Base-by-base conservation (phyloP, 2,113 vertebrate genomes). In the Piaya cayana region DNA sequence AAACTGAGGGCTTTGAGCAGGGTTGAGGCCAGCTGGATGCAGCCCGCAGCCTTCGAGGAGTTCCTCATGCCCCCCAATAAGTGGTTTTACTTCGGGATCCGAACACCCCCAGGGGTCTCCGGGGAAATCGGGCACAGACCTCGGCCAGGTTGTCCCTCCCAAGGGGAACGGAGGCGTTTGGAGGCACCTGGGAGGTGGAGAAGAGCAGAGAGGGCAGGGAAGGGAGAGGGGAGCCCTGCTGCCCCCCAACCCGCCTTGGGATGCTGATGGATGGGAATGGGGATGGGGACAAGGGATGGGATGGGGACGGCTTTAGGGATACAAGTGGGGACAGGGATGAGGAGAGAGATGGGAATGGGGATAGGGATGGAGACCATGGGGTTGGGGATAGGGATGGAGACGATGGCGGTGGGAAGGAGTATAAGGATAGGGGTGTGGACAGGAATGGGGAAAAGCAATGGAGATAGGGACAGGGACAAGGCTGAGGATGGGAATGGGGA, bases 1-100 rank as follows among this genome's bases (percentile, higher is more conserved):
- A 96, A 96, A 96, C 71, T 83, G 80, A 95, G 55, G 63, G 7
- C 16, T 74, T 9, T 0, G 6, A 93, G 88, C 0, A 0, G 47
- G n/a, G 65, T 20, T 29, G 25, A 13, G 67, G 93, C 93, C 94
- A 96, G 88, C 94, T 96, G 94, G 93, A 88, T 8, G 2, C 3
- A 0, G 9, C 43, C 81, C 0, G 8, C 64, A 58, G 81, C 60
- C 94, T 84, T 72, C 9, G 2, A 93, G 83, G 86, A 92, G 88
- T 26, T 65, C 15, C 42, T n/a, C 0, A 3, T 62, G 93, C 86
- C 91, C 86, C 91, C 68, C 49, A 50, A 50, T 18, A 58, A 8
- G 20, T 6, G 71, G 23, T 11, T 92, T 93, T 90, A 30, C 47
- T 76, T 58, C 72, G 49, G 62, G 90, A 53, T 29, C 62, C 50